Conservation (phyloP, 2,888 invertebrate genomes). For the Operophtera brumata region DNA sequence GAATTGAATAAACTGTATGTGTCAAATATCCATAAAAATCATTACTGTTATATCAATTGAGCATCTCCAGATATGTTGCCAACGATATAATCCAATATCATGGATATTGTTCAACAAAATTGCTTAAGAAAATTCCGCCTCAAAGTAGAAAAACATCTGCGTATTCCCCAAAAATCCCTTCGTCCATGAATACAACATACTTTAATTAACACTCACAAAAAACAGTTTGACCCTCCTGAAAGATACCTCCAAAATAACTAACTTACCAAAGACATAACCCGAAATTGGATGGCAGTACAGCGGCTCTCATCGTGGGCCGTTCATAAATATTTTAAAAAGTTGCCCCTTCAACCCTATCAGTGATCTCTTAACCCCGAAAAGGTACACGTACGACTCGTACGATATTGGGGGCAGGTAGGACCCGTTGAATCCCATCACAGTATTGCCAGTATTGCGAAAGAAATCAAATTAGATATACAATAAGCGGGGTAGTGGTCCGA, state of each 20-base stretch:
- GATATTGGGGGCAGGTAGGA: constrained; percentile 73
- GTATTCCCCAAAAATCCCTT: constrained; percentile 36
- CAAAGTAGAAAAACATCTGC: constrained; percentile 39
- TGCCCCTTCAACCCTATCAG: constrained; percentile 66
- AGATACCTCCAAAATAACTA: constrained; percentile 66
- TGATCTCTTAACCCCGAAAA: constrained; percentile 73
- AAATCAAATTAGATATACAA: constrained; percentile 81
- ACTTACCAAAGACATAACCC: constrained; percentile 77
- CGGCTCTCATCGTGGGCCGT: constrained; percentile 60
- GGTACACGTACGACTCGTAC: constrained; percentile 51
- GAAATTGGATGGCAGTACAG: constrained; percentile 77
- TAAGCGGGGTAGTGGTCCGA: constrained; percentile 73
- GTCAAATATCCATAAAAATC: no score
- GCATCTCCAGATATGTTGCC: neutral
- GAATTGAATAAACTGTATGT: no score
- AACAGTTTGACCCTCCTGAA: constrained; percentile 61
- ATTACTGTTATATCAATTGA: no score
- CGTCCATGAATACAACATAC: constrained; percentile 53
- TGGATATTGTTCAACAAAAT: constrained; percentile 18
- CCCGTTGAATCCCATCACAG: constrained; percentile 74
- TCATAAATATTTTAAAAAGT: constrained; percentile 79
- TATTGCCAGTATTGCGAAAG: constrained; percentile 75
- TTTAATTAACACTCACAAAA: constrained; percentile 75
- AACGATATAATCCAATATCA: constrained; percentile 18
- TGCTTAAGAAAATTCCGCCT: constrained; percentile 13